Base-by-base conservation (phyloP, 1,140 invertebrate species). In the Chionoecetes opilio region DNA sequence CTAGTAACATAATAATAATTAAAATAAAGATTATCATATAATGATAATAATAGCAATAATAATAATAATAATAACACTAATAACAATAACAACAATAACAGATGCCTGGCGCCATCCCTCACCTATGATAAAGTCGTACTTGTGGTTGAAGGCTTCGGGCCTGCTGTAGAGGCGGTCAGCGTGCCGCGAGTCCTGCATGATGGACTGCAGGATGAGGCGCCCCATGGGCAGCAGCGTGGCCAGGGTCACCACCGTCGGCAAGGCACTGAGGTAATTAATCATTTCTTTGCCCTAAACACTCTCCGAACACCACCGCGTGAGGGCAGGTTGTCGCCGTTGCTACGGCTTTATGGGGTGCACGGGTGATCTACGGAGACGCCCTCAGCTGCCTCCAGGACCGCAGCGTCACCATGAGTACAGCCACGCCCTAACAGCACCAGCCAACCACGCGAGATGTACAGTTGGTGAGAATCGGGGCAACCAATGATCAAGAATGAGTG, bases 101-200 rank as follows among this genome's bases (percentile, higher is more conserved):
- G 53, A 63, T 63, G 9, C 8, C 63, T n/a, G n/a, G 26, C 63
- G 32, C 1, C 26, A 11, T 26, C 41, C 86, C 92, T 31, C 82
- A 93, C 92, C 84, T 21, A 93, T 34, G 29, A 93, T 93, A n/a
- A 93, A 93, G 84, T 93, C 92, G 37, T 93, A 93, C 37, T 93
- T 32, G 17, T 93, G 92, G 31, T 93, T 93, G 92, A 93, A 93
- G 14, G 92, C 82, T 31, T 93, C 92, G 0, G 92, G 92, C 87
- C 92, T 86, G 41, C 38, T 93, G 82, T 38, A 86, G 37, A 26
- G 46, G 46, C 14, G 41, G 89, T 63, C 46, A 14, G 89, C 89
- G 6, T 34, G 89, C 6, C 89, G 31, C 8, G 84, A 86, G 82
- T 93, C 92, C 38, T 46, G 21, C 92, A 93, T 93, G 84, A 93